Evolutionary conservation across 2,113 vertebrate genomes (phyloP).

Genomic region (Toxostoma redivivum): DNA sequence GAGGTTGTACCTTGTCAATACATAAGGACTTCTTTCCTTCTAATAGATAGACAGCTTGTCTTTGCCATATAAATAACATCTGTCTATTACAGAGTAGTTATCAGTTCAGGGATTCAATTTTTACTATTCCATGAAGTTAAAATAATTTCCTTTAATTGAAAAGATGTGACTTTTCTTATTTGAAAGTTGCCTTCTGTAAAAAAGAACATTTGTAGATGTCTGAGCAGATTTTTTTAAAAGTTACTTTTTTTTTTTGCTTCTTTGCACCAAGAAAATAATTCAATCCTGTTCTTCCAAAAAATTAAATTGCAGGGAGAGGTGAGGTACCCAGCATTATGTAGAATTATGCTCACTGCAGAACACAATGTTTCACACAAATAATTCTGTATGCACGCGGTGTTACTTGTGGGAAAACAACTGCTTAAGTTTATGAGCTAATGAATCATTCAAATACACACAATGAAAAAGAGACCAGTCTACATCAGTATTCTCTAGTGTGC

Average conservation of each 20-base stretch:
- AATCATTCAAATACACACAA: background rate
- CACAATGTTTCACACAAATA: background rate
- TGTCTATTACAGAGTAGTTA: background rate
- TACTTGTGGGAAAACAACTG: background rate
- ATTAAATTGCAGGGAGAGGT: background rate
- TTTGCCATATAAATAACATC: background rate
- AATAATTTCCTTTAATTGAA: constrained; percentile 1
- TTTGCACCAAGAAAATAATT: background rate
- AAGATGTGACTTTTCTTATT: background rate
- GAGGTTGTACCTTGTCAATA: background rate
- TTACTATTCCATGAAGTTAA: constrained; percentile 2
- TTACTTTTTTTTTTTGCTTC: background rate
- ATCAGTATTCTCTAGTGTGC: background rate
- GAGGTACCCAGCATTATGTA: background rate
- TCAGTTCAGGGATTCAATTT: background rate
- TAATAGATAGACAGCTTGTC: background rate
- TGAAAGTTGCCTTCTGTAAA: background rate
- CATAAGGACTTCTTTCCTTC: background rate
- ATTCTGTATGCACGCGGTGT: background rate
- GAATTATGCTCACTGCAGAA: background rate
- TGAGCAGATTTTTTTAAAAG: background rate
- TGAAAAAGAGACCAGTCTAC: background rate
- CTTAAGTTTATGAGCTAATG: constrained; percentile 6
- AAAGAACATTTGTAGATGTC: background rate
- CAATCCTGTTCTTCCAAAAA: background rate